Evolutionary conservation across 1,140 invertebrate species (phyloP).

Genomic region (Drosophila parvula): DNA sequence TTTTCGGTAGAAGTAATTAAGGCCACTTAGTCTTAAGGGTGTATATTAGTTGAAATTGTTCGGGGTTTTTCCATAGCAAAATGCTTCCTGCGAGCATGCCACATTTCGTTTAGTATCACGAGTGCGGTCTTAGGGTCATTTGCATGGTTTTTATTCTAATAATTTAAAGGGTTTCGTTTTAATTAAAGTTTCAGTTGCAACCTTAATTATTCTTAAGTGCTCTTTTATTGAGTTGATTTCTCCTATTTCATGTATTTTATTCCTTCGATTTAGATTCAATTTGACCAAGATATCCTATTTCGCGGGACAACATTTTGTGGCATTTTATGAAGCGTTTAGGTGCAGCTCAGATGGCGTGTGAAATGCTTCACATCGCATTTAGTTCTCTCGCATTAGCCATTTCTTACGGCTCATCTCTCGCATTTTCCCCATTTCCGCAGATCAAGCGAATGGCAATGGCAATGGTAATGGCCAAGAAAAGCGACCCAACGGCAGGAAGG

Average conservation of each 20-base stretch:
- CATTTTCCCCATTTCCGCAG: slow-evolving; percentile 46
- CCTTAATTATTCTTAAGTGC: not conserved
- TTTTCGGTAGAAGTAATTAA: slow-evolving; percentile 6
- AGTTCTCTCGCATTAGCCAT: slow-evolving; percentile 37
- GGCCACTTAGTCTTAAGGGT: slow-evolving; percentile 4
- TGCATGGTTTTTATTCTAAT: too few relatives aligned
- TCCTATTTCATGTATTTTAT: too few relatives aligned
- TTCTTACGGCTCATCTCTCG: slow-evolving; percentile 42
- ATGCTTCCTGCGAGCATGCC: not conserved
- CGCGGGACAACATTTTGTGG: not conserved
- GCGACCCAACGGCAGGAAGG: slow-evolving; percentile 34
- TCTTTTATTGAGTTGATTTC: not conserved
- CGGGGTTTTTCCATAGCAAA: not conserved
- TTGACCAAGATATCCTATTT: not conserved
- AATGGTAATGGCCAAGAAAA: slow-evolving; percentile 69
- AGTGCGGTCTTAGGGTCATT: not conserved
- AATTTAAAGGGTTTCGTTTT: not conserved
- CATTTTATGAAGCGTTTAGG: slow-evolving; percentile 10
- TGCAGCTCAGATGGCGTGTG: slow-evolving; percentile 19
- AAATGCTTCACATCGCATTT: slow-evolving; percentile 26
- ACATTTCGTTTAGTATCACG: not conserved
- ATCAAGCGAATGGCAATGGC: slow-evolving; percentile 48
- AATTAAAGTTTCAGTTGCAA: not conserved
- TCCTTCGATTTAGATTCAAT: not conserved
- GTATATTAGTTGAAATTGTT: not conserved